Evolutionary conservation across 2,888 invertebrate species (phyloP).

Genomic region (Nephrotoma guestfalica): DNA sequence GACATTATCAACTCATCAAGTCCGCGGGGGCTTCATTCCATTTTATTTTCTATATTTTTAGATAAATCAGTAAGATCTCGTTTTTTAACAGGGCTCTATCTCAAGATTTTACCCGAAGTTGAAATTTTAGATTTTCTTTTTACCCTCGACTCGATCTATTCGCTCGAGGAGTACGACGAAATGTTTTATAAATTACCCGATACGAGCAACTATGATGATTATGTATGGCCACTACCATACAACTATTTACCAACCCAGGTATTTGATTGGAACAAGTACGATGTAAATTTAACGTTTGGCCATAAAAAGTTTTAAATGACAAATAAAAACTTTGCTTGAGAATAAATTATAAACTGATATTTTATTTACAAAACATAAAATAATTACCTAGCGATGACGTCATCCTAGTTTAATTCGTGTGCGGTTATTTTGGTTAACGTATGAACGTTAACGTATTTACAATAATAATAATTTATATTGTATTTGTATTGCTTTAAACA

Average conservation of each 20-base stretch:
- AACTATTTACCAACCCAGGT: constrained; percentile 21
- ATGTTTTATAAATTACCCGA: constrained; percentile 8
- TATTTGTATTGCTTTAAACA: neutral
- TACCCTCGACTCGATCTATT: neutral
- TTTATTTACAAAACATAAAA: neutral
- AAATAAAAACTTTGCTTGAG: neutral
- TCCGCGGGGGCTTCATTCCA: neutral
- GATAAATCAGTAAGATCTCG: neutral
- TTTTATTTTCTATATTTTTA: neutral
- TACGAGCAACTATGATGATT: constrained; percentile 18
- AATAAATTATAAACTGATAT: neutral
- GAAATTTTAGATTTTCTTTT: constrained; percentile 8
- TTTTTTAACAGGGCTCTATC: neutral
- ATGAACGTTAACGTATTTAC: neutral
- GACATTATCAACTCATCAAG: too few relatives aligned
- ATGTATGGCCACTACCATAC: constrained; percentile 22
- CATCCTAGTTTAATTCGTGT: neutral
- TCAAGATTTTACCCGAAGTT: constrained; percentile 6
- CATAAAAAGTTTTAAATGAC: neutral
- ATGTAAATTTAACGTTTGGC: constrained; percentile 24
- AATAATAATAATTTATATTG: neutral
- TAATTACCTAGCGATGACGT: neutral
- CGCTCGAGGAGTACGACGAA: constrained; percentile 6
- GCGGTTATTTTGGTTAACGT: neutral
- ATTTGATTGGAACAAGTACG: constrained; percentile 21